A percentile compares a stretch with the other conserved stretches of the same genome.
Evolutionary conservation across 2,888 invertebrate species (phyloP).

Genomic region (Habrosyne pyritoides): DNA sequence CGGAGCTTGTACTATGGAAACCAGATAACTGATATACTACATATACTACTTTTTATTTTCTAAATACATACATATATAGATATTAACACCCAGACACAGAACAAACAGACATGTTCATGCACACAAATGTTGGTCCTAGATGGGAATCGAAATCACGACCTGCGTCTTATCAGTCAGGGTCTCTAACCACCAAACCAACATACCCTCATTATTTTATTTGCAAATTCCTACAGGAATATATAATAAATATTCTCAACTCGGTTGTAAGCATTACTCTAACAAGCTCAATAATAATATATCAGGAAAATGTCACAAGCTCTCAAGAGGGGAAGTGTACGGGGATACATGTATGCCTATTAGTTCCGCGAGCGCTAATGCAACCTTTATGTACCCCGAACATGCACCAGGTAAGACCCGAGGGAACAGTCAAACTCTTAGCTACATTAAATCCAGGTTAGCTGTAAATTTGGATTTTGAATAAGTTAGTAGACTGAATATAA

Average conservation of each 20-base stretch:
- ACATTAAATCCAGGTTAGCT: slow-evolving; percentile 5
- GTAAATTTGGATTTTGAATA: slow-evolving; percentile 1
- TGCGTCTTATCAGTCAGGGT: too few relatives aligned
- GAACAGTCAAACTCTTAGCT: slow-evolving; percentile 4
- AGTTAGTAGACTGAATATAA: background rate
- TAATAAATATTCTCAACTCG: background rate
- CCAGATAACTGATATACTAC: too few relatives aligned
- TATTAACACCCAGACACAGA: too few relatives aligned
- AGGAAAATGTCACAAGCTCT: slow-evolving; percentile 5
- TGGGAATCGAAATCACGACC: too few relatives aligned
- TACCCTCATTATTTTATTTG: too few relatives aligned
- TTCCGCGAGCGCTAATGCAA: slow-evolving; percentile 29
- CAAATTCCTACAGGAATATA: background rate
- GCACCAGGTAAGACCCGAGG: slow-evolving; percentile 1
- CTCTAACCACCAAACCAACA: too few relatives aligned
- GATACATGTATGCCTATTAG: slow-evolving; percentile 4
- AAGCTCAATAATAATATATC: background rate
- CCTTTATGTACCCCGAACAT: slow-evolving; percentile 21
- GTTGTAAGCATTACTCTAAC: background rate
- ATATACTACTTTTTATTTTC: too few relatives aligned
- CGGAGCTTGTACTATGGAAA: too few relatives aligned
- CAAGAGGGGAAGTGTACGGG: background rate
- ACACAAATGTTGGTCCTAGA: too few relatives aligned
- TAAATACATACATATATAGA: too few relatives aligned
- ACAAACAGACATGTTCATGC: too few relatives aligned